These are phyloP conservation scores for Lasioglossum lativentre DNA, from an alignment of 2,888 invertebrate genomes.

Conservation along the genomic window DNA sequence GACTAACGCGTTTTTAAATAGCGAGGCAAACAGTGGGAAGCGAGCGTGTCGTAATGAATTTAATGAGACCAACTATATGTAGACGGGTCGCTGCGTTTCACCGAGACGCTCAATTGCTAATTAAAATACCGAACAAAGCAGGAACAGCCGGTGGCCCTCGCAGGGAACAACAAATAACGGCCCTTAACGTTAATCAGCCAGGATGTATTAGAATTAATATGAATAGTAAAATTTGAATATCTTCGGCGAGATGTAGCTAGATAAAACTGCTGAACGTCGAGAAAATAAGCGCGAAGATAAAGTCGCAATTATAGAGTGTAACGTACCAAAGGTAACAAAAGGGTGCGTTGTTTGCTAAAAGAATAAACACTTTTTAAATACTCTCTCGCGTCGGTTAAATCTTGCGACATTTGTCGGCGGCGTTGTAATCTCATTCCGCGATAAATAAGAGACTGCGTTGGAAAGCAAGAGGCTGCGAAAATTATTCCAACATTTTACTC, in stretches of 20 bases:
- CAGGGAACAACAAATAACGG: slow-evolving; percentile 1
- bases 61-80: slow-evolving; percentile 47
- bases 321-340: neutral
- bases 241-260: neutral
- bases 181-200: neutral
- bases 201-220: neutral
- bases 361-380: neutral
- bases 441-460: neutral
- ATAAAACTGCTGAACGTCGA: neutral
- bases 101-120: slow-evolving; percentile 51
- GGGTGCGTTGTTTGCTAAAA: neutral
- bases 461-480: neutral
- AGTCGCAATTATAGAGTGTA: neutral
- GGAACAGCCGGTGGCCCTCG: slow-evolving; percentile 25
- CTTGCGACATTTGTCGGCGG: neutral
- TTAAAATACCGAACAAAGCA: slow-evolving; percentile 52
- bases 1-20: slow-evolving; percentile 40
- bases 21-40: slow-evolving; percentile 20
- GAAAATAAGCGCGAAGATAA: neutral
- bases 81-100: slow-evolving; percentile 36
- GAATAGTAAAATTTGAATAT: slow-evolving; percentile 3
- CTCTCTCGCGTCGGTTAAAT: neutral
- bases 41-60: slow-evolving; percentile 42
- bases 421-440: neutral
- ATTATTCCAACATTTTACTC: neutral